phyloP scores from a whole-genome alignment of 2,113 vertebrate species.

The Alouatta palliata region DNA sequence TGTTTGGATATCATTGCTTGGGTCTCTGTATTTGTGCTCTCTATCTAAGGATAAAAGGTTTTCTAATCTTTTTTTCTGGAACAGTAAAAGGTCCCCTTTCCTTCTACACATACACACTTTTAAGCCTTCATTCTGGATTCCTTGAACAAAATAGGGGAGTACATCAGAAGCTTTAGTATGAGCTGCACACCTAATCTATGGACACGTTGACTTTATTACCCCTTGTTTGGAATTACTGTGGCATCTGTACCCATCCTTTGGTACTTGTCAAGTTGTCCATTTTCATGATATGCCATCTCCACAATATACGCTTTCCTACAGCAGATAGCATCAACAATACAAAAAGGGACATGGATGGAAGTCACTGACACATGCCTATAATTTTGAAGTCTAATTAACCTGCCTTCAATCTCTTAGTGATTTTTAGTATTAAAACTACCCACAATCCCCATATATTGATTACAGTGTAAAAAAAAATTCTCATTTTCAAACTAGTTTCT shows the following conservation, averaged over 20 bases:
- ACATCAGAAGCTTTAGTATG: background rate
- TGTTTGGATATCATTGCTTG: background rate
- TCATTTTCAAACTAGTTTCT: background rate
- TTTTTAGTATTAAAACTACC: background rate
- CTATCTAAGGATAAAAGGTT: background rate
- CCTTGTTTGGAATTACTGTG: background rate
- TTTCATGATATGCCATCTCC: background rate
- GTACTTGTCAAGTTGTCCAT: background rate
- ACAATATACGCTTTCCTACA: accelerated
- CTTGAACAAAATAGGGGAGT: background rate
- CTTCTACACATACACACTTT: background rate
- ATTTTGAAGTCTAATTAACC: background rate
- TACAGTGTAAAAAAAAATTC: background rate
- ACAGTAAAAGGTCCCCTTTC: background rate
- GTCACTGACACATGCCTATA: background rate
- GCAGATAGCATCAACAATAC: background rate
- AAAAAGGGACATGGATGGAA: background rate
- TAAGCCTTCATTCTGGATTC: background rate
- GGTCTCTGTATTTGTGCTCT: background rate
- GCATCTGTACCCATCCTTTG: background rate
- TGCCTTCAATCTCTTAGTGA: background rate
- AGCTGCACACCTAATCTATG: background rate
- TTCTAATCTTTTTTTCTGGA: background rate
- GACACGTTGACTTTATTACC: background rate
- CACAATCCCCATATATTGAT: background rate